Conservation (phyloP, 2,888 invertebrate genomes). For the Trachelus iudaicus region DNA sequence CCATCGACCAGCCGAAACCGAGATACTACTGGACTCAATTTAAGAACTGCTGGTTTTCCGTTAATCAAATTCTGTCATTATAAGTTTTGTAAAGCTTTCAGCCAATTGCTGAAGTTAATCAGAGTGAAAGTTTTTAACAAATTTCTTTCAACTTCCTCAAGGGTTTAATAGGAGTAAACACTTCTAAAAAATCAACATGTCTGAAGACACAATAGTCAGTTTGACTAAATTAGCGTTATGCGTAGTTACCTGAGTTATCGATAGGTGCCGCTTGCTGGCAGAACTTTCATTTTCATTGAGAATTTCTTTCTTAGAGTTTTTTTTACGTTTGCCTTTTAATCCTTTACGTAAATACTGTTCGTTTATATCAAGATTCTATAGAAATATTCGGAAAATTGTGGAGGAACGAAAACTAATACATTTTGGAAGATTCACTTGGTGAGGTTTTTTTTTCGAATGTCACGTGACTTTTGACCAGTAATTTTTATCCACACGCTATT, state of each 20-base stretch:
- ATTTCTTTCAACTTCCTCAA: not conserved
- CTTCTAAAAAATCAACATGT: not conserved
- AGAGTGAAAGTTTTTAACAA: not conserved
- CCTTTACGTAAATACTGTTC: not conserved
- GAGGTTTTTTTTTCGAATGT: not conserved
- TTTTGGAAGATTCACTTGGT: not conserved
- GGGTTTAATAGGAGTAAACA: not conserved
- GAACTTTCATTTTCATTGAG: not conserved
- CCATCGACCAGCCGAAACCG: slow-evolving; percentile 51
- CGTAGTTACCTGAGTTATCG: not conserved
- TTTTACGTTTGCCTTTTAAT: not conserved
- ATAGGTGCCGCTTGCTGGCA: not conserved
- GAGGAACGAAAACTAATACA: not conserved
- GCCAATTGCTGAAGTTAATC: not conserved
- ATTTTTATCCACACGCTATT: not conserved
- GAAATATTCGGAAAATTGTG: not conserved
- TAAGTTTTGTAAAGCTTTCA: not conserved
- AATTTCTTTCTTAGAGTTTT: not conserved
- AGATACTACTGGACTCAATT: slow-evolving; percentile 33
- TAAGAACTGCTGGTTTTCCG: not conserved
- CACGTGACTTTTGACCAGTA: not conserved
- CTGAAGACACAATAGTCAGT: not conserved
- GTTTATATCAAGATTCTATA: not conserved
- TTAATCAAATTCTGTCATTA: not conserved
- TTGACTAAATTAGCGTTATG: not conserved